Base-by-base conservation (phyloP, 2,797 vertebrate genomes). In the Hemitrygon akajei region DNA sequence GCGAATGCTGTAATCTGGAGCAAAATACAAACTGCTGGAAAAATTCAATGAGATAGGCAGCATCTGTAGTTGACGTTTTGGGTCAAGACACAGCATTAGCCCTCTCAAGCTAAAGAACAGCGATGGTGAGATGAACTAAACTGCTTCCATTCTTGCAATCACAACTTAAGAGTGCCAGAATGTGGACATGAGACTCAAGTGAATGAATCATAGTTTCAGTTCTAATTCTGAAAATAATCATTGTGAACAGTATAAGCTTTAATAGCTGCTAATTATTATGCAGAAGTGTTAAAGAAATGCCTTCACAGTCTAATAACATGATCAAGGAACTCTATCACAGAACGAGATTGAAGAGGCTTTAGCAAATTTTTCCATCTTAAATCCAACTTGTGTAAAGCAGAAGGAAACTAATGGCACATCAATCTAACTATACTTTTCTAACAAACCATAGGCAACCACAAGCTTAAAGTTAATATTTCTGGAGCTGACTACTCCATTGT, bases 341-440 rank as follows among this genome's bases (percentile, higher is more conserved):
- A 63, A 60, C 16, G 82, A n/a, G 11, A 63, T 87, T 30, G 3
- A 66, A 20, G 30, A 89, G 86, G 16, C n/a, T 18, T 22, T n/a
- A 89, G 60, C 60, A 89, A 22, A 7, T 9, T 89, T 66, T 56
- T 60, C 11, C 60, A 37, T 66, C 25, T 66, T 66, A 66, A 47
- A 63, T 73, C n/a, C 60, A 66, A 89, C 86, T 66, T 6, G 9
- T 66, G 86, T 7, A 27, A 63, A 66, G 60, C 30, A 14, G 91
- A 47, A 22, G 22, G 37, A 92, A 75, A 56, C 69, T 47, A 92
- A 30, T 92, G 37, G 22, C 71, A 92, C 71, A 92, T 47, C 66
- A 92, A 75, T 73, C 69, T 73, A 92, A 4, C 73, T 92, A 75
- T 92, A 73, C 47, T 92, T 92, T 47, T 4, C 37, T 20, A 92